These are phyloP conservation scores for Manis javanica DNA, from an alignment of 2,797 vertebrate genomes.

Conservation along the genomic window DNA sequence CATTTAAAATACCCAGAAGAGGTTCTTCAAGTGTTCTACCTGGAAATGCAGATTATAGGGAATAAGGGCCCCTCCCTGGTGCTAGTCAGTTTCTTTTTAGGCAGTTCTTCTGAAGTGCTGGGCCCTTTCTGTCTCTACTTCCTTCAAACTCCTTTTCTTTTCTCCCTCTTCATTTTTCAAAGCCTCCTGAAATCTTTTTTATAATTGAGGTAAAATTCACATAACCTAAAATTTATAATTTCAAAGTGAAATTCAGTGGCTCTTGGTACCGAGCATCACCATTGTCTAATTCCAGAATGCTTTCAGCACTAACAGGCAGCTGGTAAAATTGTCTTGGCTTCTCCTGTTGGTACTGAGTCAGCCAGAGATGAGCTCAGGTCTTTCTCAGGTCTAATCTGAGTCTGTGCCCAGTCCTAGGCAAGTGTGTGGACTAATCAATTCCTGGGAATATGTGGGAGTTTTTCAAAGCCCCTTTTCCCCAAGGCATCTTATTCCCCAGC, in stretches of 20 bases:
- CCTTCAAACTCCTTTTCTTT: background rate
- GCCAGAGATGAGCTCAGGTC: background rate
- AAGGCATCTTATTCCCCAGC: background rate
- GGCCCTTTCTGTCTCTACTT: background rate
- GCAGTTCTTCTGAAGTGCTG: background rate
- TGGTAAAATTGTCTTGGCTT: background rate
- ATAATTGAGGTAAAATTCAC: background rate
- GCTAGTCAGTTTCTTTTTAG: background rate
- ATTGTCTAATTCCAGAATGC: conserved; percentile 3
- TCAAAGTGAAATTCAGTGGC: background rate
- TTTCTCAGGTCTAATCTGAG: background rate
- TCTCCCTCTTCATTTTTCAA: background rate
- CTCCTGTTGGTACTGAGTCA: background rate
- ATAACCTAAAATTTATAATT: background rate
- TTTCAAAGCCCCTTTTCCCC: background rate
- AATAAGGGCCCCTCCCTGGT: background rate
- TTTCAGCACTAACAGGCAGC: background rate
- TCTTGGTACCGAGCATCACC: background rate
- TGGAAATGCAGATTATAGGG: background rate
- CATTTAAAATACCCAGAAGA: background rate
- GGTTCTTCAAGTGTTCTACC: background rate
- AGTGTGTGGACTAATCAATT: background rate
- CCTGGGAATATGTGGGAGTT: background rate
- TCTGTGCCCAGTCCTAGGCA: background rate
- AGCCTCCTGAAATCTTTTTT: background rate